Base-by-base conservation (phyloP, 2,113 vertebrate species). In the Tyrannus savana region DNA sequence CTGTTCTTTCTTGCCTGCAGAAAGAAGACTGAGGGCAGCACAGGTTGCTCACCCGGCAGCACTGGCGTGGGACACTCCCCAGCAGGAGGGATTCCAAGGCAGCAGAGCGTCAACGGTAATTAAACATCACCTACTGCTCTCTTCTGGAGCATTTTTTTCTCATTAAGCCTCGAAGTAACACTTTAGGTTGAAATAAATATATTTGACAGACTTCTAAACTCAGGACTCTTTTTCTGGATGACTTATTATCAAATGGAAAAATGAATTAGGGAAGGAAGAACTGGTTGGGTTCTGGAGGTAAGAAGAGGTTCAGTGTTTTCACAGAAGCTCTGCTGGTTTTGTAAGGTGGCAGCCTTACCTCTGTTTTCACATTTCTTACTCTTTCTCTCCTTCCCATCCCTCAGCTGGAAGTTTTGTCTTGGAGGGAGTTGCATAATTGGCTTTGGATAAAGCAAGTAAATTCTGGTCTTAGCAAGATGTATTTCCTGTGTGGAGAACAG, bases 81-180 rank as follows among this genome's bases (percentile, higher is more conserved):
- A 63, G 2, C 62, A 56, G 88, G 39, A 90, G 76, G 56, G 46
- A 77, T 74, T 37, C 64, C 47, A 33, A 84, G 79, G 12, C 87
- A 78, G 72, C 63, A 91, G 49, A 86, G 79, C 28, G 72, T 50
- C 72, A 74, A 69, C 17, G 83, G 93, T 97, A 97, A 96, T 77
- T 33, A 47, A 35, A n/a, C 47, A 28, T 18, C 23, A 63, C 50
- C 84, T 55, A 12, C 19, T 66, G 0, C 59, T 72, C 74, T 87
- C 56, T 87, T 33, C 9, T 30, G 21, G 59, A 64, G 16, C 4
- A 1, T 33, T 89, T 79, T 84, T 50, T 58, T 68, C 52, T 53
- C 28, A 3, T 24, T 71, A 31, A 67, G 23, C 46, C 30, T 76
- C 12, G 59, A 31, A 53, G 14, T 76, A 49, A 35, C 53, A 9